Conservation (phyloP, 2,888 invertebrate species). For the Drosophila trichaetosa region DNA sequence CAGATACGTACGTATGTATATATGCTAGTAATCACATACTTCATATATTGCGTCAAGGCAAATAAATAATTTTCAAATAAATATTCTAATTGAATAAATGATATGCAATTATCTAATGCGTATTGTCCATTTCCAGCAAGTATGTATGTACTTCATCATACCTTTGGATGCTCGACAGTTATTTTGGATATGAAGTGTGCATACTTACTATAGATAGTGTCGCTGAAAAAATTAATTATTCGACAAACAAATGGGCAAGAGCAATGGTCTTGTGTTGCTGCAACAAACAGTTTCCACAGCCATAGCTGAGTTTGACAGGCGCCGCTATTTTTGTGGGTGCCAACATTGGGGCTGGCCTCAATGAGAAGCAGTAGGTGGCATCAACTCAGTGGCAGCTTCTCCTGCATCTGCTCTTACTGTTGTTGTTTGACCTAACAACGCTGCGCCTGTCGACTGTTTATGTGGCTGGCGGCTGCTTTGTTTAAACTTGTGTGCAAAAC, state of each 20-base stretch:
- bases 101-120: neutral
- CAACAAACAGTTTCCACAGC: conserved; percentile 25
- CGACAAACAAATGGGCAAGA: conserved; percentile 38
- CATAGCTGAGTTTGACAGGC: conserved; percentile 61
- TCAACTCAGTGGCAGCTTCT: conserved; percentile 29
- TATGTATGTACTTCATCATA: neutral
- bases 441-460: conserved; percentile 77
- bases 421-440: conserved; percentile 74
- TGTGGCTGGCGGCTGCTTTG: conserved; percentile 81
- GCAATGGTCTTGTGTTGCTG: conserved; percentile 16
- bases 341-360: conserved; percentile 37
- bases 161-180: neutral
- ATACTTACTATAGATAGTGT: conserved; percentile 42
- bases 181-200: neutral
- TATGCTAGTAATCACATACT: neutral
- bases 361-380: conserved; percentile 36
- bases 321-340: conserved; percentile 62
- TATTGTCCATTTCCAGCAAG: conserved; percentile 9
- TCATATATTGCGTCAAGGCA: neutral
- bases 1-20: neutral
- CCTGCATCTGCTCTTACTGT: conserved; percentile 58
- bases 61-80: neutral
- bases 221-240: conserved; percentile 61
- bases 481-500: conserved; percentile 80
- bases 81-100: conserved; percentile 1